phyloP scores from a whole-genome alignment of 2,888 invertebrate genomes.

The Apeira syringaria region DNA sequence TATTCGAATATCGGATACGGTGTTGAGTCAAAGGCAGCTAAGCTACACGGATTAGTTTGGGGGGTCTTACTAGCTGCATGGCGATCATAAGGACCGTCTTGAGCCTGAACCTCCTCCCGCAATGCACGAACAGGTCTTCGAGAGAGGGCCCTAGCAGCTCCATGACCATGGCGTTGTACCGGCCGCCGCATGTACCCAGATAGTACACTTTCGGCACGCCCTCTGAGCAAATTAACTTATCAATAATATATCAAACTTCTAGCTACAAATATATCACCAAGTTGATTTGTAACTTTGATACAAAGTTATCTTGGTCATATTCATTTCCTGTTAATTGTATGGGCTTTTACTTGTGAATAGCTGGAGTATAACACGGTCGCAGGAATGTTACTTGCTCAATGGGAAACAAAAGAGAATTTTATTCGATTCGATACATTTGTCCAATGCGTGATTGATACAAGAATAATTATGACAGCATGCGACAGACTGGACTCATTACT shows the following conservation, averaged over 20 bases:
- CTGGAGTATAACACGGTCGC: conserved; percentile 5
- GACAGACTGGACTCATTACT: conserved; percentile 30
- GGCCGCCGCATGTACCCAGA: conserved; percentile 99
- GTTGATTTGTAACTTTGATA: no score
- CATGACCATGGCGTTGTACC: conserved; percentile 99
- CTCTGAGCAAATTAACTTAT: conserved; percentile 85
- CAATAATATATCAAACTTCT: conserved; percentile 1
- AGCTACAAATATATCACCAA: background rate
- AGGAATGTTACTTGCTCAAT: conserved; percentile 21
- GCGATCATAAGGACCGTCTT: conserved; percentile 99
- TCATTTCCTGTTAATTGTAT: conserved; percentile 28
- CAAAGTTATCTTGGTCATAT: conserved; percentile 9
- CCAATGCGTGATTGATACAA: conserved; percentile 27
- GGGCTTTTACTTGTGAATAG: conserved; percentile 24
- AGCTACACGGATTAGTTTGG: conserved; percentile 38
- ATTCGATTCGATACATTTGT: conserved; percentile 14
- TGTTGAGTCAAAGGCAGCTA: conserved; percentile 60
- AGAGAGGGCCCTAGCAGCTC: conserved; percentile 99
- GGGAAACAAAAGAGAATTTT: conserved; percentile 12
- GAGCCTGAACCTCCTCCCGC: conserved; percentile 98
- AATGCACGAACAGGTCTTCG: conserved; percentile 99
- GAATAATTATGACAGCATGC: conserved; percentile 33
- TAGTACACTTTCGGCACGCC: conserved; percentile 99
- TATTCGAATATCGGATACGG: conserved; percentile 67
- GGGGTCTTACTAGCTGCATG: conserved; percentile 94